phyloP scores from a whole-genome alignment of 2,113 vertebrate genomes.

The Ceratotherium simum region DNA sequence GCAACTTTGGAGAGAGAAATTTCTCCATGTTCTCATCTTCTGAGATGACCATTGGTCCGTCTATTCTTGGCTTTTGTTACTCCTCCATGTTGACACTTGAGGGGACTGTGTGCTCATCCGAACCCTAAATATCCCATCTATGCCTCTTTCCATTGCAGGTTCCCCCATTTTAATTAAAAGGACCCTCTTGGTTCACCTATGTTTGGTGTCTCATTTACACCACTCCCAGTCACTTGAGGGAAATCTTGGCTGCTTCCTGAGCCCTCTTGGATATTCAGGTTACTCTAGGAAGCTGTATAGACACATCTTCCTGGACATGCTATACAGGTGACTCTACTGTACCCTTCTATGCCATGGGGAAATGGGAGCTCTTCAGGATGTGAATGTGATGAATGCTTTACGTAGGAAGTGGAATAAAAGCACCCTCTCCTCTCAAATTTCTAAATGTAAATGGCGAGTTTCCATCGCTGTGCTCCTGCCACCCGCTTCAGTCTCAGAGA shows the following conservation, averaged over 20 bases:
- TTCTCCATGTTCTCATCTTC: background rate
- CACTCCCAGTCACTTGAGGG: background rate
- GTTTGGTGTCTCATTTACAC: background rate
- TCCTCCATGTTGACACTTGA: background rate
- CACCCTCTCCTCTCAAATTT: background rate
- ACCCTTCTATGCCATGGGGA: background rate
- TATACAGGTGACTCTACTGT: background rate
- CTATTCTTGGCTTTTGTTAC: background rate
- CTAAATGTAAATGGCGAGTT: background rate
- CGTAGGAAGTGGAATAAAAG: background rate
- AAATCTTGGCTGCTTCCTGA: background rate
- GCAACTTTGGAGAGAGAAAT: background rate
- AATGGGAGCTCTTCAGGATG: background rate
- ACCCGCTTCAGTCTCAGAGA: background rate
- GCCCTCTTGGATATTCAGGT: background rate
- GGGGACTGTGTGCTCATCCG: rapidly evolving
- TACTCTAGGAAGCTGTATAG: background rate
- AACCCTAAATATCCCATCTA: background rate
- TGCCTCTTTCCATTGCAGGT: background rate
- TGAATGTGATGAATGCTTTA: background rate
- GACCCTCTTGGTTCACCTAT: background rate
- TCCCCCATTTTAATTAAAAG: background rate
- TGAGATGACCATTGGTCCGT: background rate
- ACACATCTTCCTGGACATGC: background rate
- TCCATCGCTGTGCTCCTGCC: background rate